Percentiles rank a stretch among this genome's conserved stretches.
phyloP scores from a whole-genome alignment of 1,140 invertebrate genomes.

The Pachyrhynchus sulphureomaculatus region DNA sequence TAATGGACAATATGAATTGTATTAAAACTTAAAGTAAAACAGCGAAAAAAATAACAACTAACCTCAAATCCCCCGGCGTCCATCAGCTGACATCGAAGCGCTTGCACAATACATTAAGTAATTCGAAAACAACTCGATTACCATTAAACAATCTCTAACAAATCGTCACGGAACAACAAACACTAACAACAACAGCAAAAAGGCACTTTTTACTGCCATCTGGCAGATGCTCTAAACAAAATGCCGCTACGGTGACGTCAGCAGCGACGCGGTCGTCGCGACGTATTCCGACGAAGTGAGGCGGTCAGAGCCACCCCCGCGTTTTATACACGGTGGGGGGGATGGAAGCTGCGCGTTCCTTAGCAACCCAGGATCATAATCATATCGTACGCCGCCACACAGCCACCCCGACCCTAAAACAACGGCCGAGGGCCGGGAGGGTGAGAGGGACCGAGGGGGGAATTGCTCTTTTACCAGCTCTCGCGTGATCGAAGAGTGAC shows the following conservation, averaged over 20 bases:
- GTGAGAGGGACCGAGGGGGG: conserved; percentile 28
- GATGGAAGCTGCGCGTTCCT: conserved; percentile 48
- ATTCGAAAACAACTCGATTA: no score
- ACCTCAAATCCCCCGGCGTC: no score
- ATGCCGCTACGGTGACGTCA: background rate
- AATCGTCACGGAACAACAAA: conserved; percentile 2
- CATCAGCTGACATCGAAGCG: no score
- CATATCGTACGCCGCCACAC: conserved; percentile 46
- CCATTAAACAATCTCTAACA: background rate
- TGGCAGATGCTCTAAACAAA: background rate
- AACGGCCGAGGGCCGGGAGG: conserved; percentile 9
- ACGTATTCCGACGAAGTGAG: conserved; percentile 35
- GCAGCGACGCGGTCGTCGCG: conserved; percentile 18
- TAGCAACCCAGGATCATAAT: conserved; percentile 49
- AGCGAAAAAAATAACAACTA: no score
- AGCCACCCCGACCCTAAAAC: conserved; percentile 29
- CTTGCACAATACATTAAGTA: no score
- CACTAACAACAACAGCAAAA: background rate
- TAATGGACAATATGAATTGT: no score
- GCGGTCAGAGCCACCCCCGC: conserved; percentile 38
- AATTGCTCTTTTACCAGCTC: conserved; percentile 45
- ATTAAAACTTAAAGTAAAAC: no score
- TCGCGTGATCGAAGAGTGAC: conserved; percentile 41
- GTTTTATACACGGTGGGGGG: conserved; percentile 43
- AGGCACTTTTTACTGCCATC: background rate